Evolutionary conservation across 35 echinoderm and acorn worm species (phyloP).

Genomic region (Antedon bifida): DNA sequence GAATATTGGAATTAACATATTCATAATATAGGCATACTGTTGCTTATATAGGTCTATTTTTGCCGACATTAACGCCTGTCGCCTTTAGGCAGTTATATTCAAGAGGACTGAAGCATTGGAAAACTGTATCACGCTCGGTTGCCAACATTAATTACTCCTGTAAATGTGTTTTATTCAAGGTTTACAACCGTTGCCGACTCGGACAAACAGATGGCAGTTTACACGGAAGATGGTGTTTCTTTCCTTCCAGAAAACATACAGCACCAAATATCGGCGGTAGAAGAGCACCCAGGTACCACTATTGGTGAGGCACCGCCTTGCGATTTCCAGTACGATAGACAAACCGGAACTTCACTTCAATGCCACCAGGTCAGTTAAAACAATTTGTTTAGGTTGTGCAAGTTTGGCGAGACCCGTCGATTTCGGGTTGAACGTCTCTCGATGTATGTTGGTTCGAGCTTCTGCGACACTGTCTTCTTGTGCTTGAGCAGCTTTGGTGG

Average conservation of each 20-base stretch:
- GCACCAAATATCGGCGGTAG: constrained; percentile 14
- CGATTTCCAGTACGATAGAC: constrained; percentile 19
- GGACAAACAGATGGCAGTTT: constrained; percentile 36
- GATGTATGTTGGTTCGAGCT: no score
- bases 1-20: neutral
- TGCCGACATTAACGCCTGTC: no score
- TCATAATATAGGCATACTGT: no score
- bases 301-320: constrained; percentile 16
- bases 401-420: no score
- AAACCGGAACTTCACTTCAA: constrained; percentile 24
- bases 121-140: no score
- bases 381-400: neutral
- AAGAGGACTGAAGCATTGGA: no score
- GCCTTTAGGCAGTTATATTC: no score
- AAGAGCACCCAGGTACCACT: constrained; percentile 8
- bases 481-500: no score
- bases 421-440: no score
- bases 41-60: no score
- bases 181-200: constrained; percentile 49
- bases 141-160: no score
- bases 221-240: constrained; percentile 1
- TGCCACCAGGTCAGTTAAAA: constrained; percentile 44
- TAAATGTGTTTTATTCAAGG: neutral
- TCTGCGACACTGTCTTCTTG: no score
- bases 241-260: constrained; percentile 34